Evolutionary conservation across 1,140 invertebrate genomes (phyloP), one percentile per base, ranked within the genome.

Genomic region (Ctenoplectra terminalis): DNA sequence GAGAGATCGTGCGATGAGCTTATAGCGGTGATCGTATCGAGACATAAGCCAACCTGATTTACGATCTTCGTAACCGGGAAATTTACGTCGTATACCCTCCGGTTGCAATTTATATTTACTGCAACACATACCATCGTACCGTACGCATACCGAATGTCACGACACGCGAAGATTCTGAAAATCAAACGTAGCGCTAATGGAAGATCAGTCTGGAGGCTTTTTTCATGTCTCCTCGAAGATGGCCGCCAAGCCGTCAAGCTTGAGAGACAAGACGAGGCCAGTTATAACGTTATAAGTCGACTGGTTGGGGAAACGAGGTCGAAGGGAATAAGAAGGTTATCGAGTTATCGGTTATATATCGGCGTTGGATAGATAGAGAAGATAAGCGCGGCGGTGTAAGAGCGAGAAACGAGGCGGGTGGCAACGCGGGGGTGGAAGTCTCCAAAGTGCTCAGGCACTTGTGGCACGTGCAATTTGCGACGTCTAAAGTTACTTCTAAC

Each of bases 281-380:
- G 76, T 77, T 85, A 70, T 85, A 86, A 82, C 84, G 73, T 86
- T 73, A 58, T 31, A 73, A 73, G 54, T 86, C 80, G 84, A 87
- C 70, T 73, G 46, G 70, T 26, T 20, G 56, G 4, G 29, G 71
- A 75, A 86, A 86, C 37, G 85, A 83, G 85, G 85, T 87, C 84
- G 84, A 79, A 86, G 66, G 81, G 71, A 87, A 86, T 86, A 86
- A 87, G 84, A 78, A 78, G 85, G 71, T 87, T 87, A 87, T 87
- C 85, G 84, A 86, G 84, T 87, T 86, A 86, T 81, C 74, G 81
- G 80, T 79, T 80, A 81, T 86, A 87, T 86, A 87, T 86, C 84
- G 83, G 40, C 79, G 52, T 6, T 58, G 48, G 52, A 80, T 52
- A 73, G 77, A 83, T 37, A 43, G 72, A 43, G 50, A n/a, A 40